Conservation (phyloP, 2,888 invertebrate species). For the Microplitis manilae region DNA sequence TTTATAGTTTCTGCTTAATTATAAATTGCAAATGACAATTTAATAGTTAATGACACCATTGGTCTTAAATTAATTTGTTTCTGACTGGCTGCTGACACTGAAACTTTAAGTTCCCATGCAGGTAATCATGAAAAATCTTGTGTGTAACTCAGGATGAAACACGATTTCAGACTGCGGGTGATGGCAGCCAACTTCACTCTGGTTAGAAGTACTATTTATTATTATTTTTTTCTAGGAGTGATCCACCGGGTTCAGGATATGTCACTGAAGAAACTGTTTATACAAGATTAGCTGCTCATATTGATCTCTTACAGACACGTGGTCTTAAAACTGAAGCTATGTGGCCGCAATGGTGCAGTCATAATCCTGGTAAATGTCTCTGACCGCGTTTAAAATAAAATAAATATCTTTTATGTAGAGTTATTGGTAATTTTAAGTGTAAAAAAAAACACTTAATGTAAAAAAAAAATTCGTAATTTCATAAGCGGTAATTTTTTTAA, state of each 20-base stretch:
- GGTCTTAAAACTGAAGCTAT: constrained; percentile 81
- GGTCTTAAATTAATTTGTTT: no score
- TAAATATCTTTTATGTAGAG: background rate
- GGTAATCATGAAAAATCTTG: background rate
- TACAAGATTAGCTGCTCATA: constrained; percentile 79
- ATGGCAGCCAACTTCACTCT: no score
- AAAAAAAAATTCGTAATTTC: constrained; percentile 1
- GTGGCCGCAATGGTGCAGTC: constrained; percentile 85
- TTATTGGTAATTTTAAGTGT: constrained; percentile 4
- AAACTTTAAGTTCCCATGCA: no score
- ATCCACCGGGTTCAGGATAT: constrained; percentile 72
- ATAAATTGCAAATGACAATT: no score
- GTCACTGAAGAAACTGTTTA: constrained; percentile 78
- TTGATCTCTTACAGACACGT: constrained; percentile 77
- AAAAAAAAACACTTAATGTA: background rate
- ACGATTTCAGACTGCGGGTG: no score
- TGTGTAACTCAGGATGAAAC: no score
- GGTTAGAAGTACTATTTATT: background rate
- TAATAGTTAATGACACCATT: no score
- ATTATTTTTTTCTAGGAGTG: constrained; percentile 69
- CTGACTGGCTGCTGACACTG: no score
- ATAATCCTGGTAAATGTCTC: constrained; percentile 83
- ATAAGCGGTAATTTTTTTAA: constrained; percentile 6
- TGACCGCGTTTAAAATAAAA: constrained; percentile 58
- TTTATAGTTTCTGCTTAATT: no score